phyloP scores from a whole-genome alignment of 92 coral and sea anemone genomes.

The Phenganax marumi region DNA sequence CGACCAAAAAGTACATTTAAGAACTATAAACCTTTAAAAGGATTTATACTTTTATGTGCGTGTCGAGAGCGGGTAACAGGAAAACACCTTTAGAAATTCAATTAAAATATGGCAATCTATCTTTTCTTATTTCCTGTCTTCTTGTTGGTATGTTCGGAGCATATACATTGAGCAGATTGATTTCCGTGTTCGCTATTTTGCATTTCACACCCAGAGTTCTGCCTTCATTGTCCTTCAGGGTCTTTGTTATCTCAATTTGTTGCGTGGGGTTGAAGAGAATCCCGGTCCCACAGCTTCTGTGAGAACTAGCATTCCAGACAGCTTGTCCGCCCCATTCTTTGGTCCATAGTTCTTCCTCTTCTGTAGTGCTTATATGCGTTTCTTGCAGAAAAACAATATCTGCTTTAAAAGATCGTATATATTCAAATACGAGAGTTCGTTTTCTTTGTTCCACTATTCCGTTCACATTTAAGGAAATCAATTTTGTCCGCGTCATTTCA shows the following conservation, averaged over 20 bases:
- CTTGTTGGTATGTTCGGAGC: slow-evolving; percentile 52
- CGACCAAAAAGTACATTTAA: no score
- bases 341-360: slow-evolving; percentile 7
- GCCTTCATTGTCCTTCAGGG: slow-evolving; percentile 7
- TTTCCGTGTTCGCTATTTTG: background rate
- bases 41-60: no score
- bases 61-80: no score
- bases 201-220: slow-evolving; percentile 16
- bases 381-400: slow-evolving; percentile 35
- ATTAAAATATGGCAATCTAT: no score
- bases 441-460: slow-evolving; percentile 20
- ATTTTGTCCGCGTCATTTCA: background rate
- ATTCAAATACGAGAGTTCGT: background rate
- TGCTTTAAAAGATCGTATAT: background rate
- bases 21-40: no score
- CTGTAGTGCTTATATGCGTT: background rate
- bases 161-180: slow-evolving; percentile 20
- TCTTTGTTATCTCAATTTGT: background rate
- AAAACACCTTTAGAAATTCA: no score
- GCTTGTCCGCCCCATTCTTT: slow-evolving; percentile 32
- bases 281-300: slow-evolving; percentile 31
- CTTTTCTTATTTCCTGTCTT: background rate
- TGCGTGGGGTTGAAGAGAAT: slow-evolving; percentile 4
- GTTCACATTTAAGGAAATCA: slow-evolving; percentile 30
- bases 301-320: slow-evolving; percentile 7